Base-by-base conservation (phyloP, 2,113 vertebrate species). In the Alligator mississippiensis region DNA sequence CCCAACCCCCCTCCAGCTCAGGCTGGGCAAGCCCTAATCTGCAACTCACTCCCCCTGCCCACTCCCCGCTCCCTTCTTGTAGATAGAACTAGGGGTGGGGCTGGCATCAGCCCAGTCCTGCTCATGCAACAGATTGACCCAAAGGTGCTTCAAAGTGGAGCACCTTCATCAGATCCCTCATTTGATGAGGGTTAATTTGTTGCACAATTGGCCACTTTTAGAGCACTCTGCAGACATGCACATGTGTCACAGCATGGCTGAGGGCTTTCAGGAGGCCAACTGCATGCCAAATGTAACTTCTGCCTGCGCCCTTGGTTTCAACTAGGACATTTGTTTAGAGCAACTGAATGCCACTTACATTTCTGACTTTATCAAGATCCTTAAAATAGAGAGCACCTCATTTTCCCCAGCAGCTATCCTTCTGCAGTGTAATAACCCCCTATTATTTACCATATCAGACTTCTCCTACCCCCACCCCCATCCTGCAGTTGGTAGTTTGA, bases 381-480 rank as follows among this genome's bases (percentile, higher is more conserved):
- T 28, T n/a, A 59, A 19, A 21, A 54, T 61, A 82, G 28, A 59
- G 18, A 57, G 24, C 25, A 85, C 4, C 25, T 64, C 0, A 22
- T 87, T 90, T 70, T 88, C 72, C 82, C 77, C 24, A 80, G 87
- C 62, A 77, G 61, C 61, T 89, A n/a, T 91, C 22, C 81, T 87
- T 16, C 70, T 58, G 38, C 63, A 72, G 28, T 47, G 34, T 77
- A 74, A 72, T 80, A 66, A 17, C 0, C 68, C 88, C 60, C 30
- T 2, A 1, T 21, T 63, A 74, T 90, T 89, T 90, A 88, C 25
- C 13, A 0, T 60, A 83, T 77, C 87, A 64, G 30, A 7, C 21
- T 27, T 60, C 38, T 93, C 90, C 60, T 30, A 61, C 70, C 66
- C 88, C 27, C 75, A 24, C 59, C 76, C 83, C 24, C 11, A 28